Base-by-base conservation (phyloP, 1,140 invertebrate species). In the Cherax quadricarinatus region DNA sequence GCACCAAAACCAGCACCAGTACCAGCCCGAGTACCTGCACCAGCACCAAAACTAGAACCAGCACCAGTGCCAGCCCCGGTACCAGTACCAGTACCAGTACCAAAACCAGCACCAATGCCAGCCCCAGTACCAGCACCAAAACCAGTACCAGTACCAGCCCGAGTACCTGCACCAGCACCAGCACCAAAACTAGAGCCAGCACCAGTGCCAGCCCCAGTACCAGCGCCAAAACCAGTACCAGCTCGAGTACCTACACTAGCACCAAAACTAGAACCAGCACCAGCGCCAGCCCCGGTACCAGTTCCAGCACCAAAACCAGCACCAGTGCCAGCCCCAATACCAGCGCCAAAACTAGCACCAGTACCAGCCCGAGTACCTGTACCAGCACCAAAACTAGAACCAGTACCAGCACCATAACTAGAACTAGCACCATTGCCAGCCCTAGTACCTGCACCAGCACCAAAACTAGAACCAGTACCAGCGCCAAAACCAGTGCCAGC, bases 211-310 rank as follows among this genome's bases (percentile, higher is more conserved):
- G 53, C 53, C 7, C 53, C 30, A 4, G 30, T 30, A 30, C 79
- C 79, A 80, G 79, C 12, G 5, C 79, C 79, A 60, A n/a, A 48
- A 60, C 57, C 82, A 80, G 79, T 16, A n/a, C 82, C 82, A 60
- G 57, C 21, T 4, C 57, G 53, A 48, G 82, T 6, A 62, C 82
- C 82, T 41, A 14, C 53, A 85, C 79, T 48, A 81, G 51, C 30
- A n/a, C 79, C 79, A 81, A 48, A 1, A 51, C 48, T 12, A 81
- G 48, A 1, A 12, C 79, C 79, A 81, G 51, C 14, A 12, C 79
- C 79, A 81, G 51, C 14, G 4, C 79, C 79, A 51, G 48, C 4
- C 4, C 79, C 79, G 51, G 79, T 48, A n/a, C 79, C 48, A 5
- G 16, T 5, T 0, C 48, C 48, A 53, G 81, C 5, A 30, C 82